Base-by-base conservation (phyloP, 2,797 vertebrate genomes). In the Parotocinclus haroldoi region DNA sequence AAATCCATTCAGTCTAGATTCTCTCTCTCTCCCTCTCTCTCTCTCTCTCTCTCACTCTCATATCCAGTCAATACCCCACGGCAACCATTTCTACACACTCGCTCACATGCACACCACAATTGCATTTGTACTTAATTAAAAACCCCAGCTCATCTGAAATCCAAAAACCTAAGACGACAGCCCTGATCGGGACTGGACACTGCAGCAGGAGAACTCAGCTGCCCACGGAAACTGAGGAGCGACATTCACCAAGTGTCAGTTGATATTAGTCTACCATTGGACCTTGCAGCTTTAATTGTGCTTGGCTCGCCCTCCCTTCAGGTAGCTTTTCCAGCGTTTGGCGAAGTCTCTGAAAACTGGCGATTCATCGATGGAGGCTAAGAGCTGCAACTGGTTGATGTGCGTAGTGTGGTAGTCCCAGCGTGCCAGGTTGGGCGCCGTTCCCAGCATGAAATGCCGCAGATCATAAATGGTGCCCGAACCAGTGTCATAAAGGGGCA, bases 331-430 rank as follows among this genome's bases (percentile, higher is more conserved):
- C 97, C 97, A 99, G 71, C 97, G 86, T 81, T 91, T 94, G 61
- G 93, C 83, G 37, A 95, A 95, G 42, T 99, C 97, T 80, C 79
- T 94, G 85, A 99, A 99, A 83, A 99, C 17, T 27, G 94, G 91
- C 0, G 95, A 78, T 68, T 89, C 91, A 10, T 99, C 94, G 0
- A 99, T 83, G 52, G 95, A 93, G 37, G 87, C 90, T 65, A 99
- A 89, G 66, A 99, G 91, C 87, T 99, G 97, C 45, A 99, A 91
- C 85, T 99, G 97, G 85, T 99, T 99, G 82, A 99, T 99, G 91
- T 99, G 97, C 1, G 97, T 99, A 73, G 97, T 99, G 84, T 99
- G 97, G 70, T 99, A 99, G 87, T 99, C 97, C 97, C 97, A 99
- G 42, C 97, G 96, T 0, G 96, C 97, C 85, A 99, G 84, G 88